A percentile compares a stretch with the other conserved stretches of the same genome.
phyloP scores from a whole-genome alignment of 2,113 vertebrate species.

The Apistogramma diplotaenia region DNA sequence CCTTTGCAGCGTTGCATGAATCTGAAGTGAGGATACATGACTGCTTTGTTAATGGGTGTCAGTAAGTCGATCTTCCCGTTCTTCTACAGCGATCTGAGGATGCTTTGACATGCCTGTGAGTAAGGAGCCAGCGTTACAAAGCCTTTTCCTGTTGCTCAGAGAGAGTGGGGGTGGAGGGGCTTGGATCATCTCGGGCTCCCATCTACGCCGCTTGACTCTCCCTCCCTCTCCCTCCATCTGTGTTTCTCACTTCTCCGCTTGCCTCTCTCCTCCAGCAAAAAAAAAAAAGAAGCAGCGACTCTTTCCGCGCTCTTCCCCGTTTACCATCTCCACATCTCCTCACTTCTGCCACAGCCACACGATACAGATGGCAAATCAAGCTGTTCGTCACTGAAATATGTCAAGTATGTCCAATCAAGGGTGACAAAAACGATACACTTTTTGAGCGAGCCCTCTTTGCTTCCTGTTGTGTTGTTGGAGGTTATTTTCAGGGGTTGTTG shows the following conservation, averaged over 20 bases:
- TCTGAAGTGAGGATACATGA: slow-evolving; percentile 39
- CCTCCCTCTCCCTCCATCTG: slow-evolving; percentile 20
- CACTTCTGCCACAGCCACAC: not conserved
- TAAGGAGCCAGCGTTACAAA: slow-evolving; percentile 5
- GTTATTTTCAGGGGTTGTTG: not conserved
- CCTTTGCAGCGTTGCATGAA: slow-evolving; percentile 23
- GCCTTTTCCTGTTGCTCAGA: slow-evolving; percentile 2
- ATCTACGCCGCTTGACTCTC: not conserved
- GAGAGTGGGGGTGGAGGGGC: not conserved
- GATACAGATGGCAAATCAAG: slow-evolving; percentile 62
- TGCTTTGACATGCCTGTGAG: slow-evolving; percentile 24
- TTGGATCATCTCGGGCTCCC: not conserved
- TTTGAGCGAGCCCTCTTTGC: slow-evolving; percentile 13
- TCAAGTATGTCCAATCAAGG: slow-evolving; percentile 18
- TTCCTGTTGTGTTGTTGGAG: not conserved
- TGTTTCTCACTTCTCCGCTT: not conserved
- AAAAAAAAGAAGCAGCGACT: too few species aligned
- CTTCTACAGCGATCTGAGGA: slow-evolving; percentile 2
- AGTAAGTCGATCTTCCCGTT: slow-evolving; percentile 23
- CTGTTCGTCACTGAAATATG: slow-evolving; percentile 48
- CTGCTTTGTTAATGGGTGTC: slow-evolving; percentile 47
- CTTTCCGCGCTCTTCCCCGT: not conserved
- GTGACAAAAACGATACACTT: slow-evolving; percentile 20
- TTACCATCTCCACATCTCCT: not conserved
- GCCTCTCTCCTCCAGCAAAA: not conserved